A percentile compares a stretch with the other conserved stretches of the same genome.
These are phyloP conservation scores for Chlorospingus semifuscus DNA, from an alignment of 2,797 vertebrate species.

Conservation along the genomic window DNA sequence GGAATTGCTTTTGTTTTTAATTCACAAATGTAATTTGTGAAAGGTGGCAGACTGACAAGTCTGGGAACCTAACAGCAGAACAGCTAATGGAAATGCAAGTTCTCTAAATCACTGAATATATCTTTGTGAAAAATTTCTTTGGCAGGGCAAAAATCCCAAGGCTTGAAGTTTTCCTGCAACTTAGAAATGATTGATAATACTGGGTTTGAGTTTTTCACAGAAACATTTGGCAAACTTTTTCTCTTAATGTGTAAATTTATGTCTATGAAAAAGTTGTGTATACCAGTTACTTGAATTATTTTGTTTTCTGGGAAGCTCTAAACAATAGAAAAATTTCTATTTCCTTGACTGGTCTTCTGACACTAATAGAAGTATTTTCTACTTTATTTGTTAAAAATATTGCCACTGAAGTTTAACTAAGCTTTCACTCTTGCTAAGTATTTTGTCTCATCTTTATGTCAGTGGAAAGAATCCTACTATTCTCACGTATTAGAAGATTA, in stretches of 20 bases:
- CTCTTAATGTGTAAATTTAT: background rate
- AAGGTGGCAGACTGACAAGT: conserved; percentile 29
- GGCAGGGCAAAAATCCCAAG: background rate
- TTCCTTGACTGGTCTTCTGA: background rate
- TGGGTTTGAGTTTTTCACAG: background rate
- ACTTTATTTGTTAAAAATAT: background rate
- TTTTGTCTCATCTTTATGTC: background rate
- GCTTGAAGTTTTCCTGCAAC: background rate
- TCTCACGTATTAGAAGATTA: background rate
- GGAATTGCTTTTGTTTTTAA: conserved; percentile 52
- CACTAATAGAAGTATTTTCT: background rate
- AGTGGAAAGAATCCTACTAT: background rate
- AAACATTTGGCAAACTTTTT: conserved; percentile 5
- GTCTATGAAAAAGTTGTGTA: background rate
- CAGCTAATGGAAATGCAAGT: background rate
- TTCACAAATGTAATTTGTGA: conserved; percentile 37
- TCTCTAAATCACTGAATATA: background rate
- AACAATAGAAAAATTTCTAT: background rate
- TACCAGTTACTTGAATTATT: background rate
- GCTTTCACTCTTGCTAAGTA: background rate
- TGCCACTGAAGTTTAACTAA: background rate
- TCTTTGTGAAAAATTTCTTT: conserved; percentile 26
- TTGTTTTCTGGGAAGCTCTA: background rate
- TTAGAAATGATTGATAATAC: background rate
- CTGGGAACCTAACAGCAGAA: background rate